A percentile compares a stretch with the other conserved stretches of the same genome.
These are phyloP conservation scores for Melanotaenia boesemani DNA, from an alignment of 2,797 vertebrate genomes.

Conservation along the genomic window DNA sequence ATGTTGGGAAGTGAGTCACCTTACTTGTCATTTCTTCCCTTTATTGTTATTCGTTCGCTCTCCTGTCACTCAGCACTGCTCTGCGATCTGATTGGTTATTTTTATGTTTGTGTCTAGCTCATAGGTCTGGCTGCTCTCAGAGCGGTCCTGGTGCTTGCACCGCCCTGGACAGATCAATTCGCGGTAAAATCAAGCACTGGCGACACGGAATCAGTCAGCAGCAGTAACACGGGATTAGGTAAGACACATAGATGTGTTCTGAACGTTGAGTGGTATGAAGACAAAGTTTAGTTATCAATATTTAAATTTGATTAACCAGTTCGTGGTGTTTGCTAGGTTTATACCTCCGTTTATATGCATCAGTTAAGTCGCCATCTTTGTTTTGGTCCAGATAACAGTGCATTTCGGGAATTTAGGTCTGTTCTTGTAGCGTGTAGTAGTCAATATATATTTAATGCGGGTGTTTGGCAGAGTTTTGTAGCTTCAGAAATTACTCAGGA, in stretches of 20 bases:
- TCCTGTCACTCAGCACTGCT: neutral
- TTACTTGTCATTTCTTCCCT: neutral
- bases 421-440: no score
- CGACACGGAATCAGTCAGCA: neutral
- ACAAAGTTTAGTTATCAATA: neutral
- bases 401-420: no score
- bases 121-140: no score
- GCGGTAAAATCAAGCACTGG: conserved; percentile 42
- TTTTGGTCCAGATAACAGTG: neutral
- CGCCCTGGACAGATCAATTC: neutral
- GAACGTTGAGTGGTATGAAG: neutral
- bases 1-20: conserved; percentile 23
- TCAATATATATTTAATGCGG: no score
- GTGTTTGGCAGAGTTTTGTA: neutral
- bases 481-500: no score
- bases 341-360: neutral
- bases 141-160: no score
- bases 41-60: neutral
- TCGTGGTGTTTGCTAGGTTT: neutral
- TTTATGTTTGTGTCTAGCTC: fast-evolving
- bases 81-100: neutral
- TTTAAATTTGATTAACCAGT: neutral
- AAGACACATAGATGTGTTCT: neutral
- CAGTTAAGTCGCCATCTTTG: conserved; percentile 13
- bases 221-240: neutral